phyloP scores from a whole-genome alignment of 2,888 invertebrate genomes.

The Taenaris catops region DNA sequence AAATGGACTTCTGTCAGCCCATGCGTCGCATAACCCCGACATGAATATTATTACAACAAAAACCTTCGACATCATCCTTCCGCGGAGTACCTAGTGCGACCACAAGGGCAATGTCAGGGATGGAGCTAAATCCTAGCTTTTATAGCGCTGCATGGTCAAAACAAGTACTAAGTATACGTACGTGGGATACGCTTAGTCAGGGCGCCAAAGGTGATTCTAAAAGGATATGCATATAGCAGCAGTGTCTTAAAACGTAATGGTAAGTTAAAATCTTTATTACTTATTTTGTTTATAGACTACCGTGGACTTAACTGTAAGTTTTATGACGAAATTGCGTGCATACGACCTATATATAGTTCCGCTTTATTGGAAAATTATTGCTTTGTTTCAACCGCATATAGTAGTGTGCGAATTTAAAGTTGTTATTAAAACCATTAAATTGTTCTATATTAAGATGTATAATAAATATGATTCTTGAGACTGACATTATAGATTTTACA shows the following conservation, averaged over 20 bases:
- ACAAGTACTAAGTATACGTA: conserved; percentile 54
- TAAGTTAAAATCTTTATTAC: conserved; percentile 18
- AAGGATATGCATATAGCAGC: conserved; percentile 57
- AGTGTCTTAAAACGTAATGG: conserved; percentile 24
- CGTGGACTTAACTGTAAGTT: neutral
- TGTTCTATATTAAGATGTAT: too few relatives aligned
- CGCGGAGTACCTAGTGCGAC: conserved; percentile 34
- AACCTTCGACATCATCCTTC: conserved; percentile 41
- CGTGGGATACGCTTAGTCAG: conserved; percentile 68
- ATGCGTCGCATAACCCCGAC: conserved; percentile 27
- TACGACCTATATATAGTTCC: neutral
- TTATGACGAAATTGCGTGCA: conserved; percentile 7
- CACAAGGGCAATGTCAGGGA: conserved; percentile 70
- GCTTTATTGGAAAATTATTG: conserved; percentile 1
- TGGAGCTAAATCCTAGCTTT: conserved; percentile 61
- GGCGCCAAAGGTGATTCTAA: conserved; percentile 57
- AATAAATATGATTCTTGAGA: too few relatives aligned
- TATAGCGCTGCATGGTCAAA: conserved; percentile 57
- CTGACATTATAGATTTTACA: too few relatives aligned
- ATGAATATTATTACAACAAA: conserved; percentile 36
- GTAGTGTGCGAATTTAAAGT: neutral
- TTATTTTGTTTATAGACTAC: conserved; percentile 5
- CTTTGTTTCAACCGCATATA: neutral
- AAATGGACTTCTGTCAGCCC: conserved; percentile 20
- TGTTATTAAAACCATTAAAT: neutral